Evolutionary conservation across 2,888 invertebrate genomes (phyloP).

Genomic region (Priocnemis perturbator): DNA sequence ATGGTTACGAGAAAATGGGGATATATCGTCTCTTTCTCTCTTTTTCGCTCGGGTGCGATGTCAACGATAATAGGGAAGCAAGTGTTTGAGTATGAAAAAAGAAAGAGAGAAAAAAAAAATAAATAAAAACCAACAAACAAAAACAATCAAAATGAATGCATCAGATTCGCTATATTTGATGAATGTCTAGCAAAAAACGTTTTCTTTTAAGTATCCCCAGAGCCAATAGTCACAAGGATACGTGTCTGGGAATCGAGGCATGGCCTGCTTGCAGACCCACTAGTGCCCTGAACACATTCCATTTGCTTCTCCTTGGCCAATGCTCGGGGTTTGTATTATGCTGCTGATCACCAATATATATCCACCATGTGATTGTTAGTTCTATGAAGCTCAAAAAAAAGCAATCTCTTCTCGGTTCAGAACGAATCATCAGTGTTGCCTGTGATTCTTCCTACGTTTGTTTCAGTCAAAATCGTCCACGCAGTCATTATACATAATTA

Average conservation of each 20-base stretch:
- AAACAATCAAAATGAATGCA: constrained; percentile 54
- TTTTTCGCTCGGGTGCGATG: too few species aligned
- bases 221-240: constrained; percentile 69
- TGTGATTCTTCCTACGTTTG: constrained; percentile 27
- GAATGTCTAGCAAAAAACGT: constrained; percentile 68
- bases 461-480: constrained; percentile 27
- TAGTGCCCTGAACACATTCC: constrained; percentile 70
- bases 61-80: constrained; percentile 18
- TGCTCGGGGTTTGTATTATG: constrained; percentile 70
- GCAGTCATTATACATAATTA: constrained; percentile 31
- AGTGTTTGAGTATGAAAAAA: constrained; percentile 41
- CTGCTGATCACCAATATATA: constrained; percentile 68
- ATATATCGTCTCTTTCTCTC: too few species aligned
- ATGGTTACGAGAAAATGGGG: too few species aligned
- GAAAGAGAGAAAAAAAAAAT: constrained; percentile 29
- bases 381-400: constrained; percentile 22
- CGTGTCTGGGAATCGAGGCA: constrained; percentile 69
- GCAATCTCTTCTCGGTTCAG: constrained; percentile 14
- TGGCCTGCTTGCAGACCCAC: constrained; percentile 70
- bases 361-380: constrained; percentile 29
- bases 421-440: constrained; percentile 22
- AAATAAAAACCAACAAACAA: too few species aligned
- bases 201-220: constrained; percentile 70
- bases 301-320: constrained; percentile 70
- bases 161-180: constrained; percentile 65